Evolutionary conservation across 2,888 invertebrate species (phyloP), one percentile per base, ranked within the genome.

Genomic region (Cerceris rybyensis): DNA sequence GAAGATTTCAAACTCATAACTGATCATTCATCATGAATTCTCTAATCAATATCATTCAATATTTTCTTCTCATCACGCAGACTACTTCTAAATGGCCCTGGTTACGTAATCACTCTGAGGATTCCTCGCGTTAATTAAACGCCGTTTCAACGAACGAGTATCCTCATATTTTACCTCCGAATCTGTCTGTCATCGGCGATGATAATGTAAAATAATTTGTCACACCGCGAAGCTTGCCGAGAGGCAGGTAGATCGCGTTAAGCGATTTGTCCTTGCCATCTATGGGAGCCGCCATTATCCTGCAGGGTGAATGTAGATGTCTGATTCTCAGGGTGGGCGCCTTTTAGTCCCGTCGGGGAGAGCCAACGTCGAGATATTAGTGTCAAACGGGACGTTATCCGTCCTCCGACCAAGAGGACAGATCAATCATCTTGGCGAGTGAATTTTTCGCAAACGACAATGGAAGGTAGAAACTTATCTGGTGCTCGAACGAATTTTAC

Each of bases 191-290:
- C 86, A 80, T 75, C 70, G 70, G 50, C 9, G 68, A 16, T 55
- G 80, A 74, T 88, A 88, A 89, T 86, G 86, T 85, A 87, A 80
- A 83, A 88, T 88, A 88, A 90, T 91, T 90, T 90, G 89, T 91
- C 91, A 89, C 67, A 50, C 46, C 65, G 64, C 58, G 69, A 46
- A 54, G 59, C 41, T 28, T 4, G 17, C 49, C 55, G 66, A 57
- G 70, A 65, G 28, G 78, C 71, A 74, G 65, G 72, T 80, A 73
- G 68, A 82, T 81, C 83, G 84, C 76, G 87, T 87, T 88, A 88
- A 90, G 90, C 88, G 90, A 91, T 91, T 90, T 90, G 90, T 91
- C 89, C 88, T 86, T 88, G 91, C 88, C 88, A 89, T 70, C 83
- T 57, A 70, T 50, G 59, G 70, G 76, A 68, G 74, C 78, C 50